phyloP scores from a whole-genome alignment of 2,888 invertebrate genomes.

The Xanthorhoe spadicearia region DNA sequence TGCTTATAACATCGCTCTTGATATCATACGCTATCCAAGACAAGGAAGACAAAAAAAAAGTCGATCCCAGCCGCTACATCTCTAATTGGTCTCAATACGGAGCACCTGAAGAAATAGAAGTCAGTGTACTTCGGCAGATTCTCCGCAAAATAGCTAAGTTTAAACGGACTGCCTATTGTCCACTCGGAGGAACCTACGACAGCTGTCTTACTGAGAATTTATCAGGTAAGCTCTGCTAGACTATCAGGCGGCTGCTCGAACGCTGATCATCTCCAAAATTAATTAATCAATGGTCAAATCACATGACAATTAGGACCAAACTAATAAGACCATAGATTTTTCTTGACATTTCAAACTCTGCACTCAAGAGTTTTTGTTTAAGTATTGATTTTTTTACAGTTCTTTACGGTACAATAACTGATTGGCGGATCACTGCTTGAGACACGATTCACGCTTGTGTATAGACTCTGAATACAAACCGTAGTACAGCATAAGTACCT shows the following conservation, averaged over 20 bases:
- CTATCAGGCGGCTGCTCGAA: too few relatives aligned
- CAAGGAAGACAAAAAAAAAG: slow-evolving; percentile 7
- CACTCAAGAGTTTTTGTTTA: neutral
- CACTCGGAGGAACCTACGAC: slow-evolving; percentile 36
- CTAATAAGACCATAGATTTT: too few relatives aligned
- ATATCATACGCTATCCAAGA: slow-evolving; percentile 14
- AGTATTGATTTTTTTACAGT: too few relatives aligned
- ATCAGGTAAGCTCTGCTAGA: neutral
- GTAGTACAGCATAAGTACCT: too few relatives aligned
- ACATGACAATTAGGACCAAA: too few relatives aligned
- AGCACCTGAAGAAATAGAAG: slow-evolving; percentile 41
- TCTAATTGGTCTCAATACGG: slow-evolving; percentile 49
- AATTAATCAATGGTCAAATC: too few relatives aligned
- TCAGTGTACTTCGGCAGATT: slow-evolving; percentile 38
- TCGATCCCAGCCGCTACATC: slow-evolving; percentile 32
- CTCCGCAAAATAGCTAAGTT: slow-evolving; percentile 40
- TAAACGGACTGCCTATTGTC: slow-evolving; percentile 47
- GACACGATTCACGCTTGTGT: too few relatives aligned
- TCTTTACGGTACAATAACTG: too few relatives aligned
- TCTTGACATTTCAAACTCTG: too few relatives aligned
- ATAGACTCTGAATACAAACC: too few relatives aligned
- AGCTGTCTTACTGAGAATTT: slow-evolving; percentile 14
- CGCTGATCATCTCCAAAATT: too few relatives aligned
- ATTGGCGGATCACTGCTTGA: too few relatives aligned
- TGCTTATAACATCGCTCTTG: slow-evolving; percentile 19